Evolutionary conservation across 2,113 vertebrate species (phyloP).

Genomic region (Dipodomys merriami): DNA sequence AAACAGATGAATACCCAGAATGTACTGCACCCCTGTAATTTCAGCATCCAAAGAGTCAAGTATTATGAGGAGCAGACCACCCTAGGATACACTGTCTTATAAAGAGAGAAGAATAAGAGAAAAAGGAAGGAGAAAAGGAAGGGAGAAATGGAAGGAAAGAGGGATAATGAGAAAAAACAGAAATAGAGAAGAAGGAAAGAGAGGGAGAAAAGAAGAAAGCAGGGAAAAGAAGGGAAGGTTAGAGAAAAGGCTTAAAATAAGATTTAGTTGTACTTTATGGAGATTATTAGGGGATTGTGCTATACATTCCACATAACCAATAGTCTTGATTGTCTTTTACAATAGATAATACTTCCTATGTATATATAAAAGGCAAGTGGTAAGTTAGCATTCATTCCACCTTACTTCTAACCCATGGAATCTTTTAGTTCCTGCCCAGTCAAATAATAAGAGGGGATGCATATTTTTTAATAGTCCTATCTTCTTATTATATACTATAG

Average conservation of each 20-base stretch:
- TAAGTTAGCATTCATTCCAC: background rate
- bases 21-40: no score
- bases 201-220: no score
- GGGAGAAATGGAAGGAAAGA: no score
- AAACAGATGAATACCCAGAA: no score
- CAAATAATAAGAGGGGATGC: background rate
- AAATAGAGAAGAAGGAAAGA: no score
- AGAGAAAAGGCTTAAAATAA: background rate
- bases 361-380: background rate
- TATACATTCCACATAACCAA: background rate
- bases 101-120: no score
- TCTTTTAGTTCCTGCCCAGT: background rate
- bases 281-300: background rate
- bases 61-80: no score
- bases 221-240: no score
- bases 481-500: background rate
- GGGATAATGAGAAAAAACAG: no score
- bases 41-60: no score
- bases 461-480: conserved; percentile 2
- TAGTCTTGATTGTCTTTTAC: background rate
- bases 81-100: no score
- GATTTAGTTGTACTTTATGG: background rate
- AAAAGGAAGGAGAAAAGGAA: no score
- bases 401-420: background rate
- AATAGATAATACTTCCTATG: background rate